Base-by-base conservation (phyloP, 2,797 vertebrate genomes). In the Melanotaenia boesemani region DNA sequence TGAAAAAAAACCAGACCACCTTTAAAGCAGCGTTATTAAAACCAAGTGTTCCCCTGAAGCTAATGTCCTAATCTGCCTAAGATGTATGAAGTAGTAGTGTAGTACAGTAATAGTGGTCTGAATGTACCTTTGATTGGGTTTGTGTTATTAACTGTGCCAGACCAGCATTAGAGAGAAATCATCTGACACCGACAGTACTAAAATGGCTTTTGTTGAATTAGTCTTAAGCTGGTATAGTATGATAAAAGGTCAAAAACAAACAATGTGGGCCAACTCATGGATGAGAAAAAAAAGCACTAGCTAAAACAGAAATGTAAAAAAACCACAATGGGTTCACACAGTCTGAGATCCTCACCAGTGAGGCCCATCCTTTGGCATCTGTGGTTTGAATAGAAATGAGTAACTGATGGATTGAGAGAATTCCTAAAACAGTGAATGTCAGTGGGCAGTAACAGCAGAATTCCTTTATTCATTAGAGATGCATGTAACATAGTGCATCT, bases 341-440 rank as follows among this genome's bases (percentile, higher is more conserved):
- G 64, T 75, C 63, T 48, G 67, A 79, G 54, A 82, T 81, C 80
- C 67, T 74, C 75, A 83, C 46, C 61, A 77, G 75, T 16, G 81
- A 88, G 84, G 80, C 76, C 80, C 34, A 85, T 90, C 86, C 86
- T 94, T 93, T 92, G 93, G 91, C 88, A 81, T 93, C 79, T 76
- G 81, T 72, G 79, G 67, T 76, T 81, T 54, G 55, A 63, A 65
- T 48, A 58, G 50, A 60, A 74, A 83, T 13, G 22, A 44, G 34
- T 54, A 66, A 68, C 75, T 67, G 30, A 62, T 61, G 37, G 56
- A 52, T 56, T 34, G 54, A 72, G 34, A 68, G n/a, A 46, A 54
- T 74, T 76, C 67, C 72, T 70, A 72, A n/a, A 80, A 91, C 72
- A 77, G 81, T 75, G 80, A 74, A 65, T 5, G 62, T 75, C 66